A percentile compares a stretch with the other conserved stretches of the same genome.
These are phyloP conservation scores for Salminus brasiliensis DNA, from an alignment of 2,113 vertebrate species.

Conservation along the genomic window DNA sequence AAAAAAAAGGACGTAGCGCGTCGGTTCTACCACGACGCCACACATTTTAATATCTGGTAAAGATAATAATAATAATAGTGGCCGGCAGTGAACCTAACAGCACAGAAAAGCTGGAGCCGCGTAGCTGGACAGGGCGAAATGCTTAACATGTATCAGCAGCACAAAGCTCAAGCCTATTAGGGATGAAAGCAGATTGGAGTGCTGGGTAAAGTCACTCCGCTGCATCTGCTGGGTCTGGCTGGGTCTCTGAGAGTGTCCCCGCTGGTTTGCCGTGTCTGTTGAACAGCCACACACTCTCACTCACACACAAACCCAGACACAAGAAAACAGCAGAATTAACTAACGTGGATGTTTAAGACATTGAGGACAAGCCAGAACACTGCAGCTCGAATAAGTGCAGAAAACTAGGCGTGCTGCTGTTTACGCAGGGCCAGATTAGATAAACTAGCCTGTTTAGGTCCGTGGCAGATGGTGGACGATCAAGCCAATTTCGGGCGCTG, in stretches of 20 bases:
- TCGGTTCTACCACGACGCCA: constrained; percentile 28
- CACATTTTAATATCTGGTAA: constrained; percentile 37
- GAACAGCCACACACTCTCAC: background rate
- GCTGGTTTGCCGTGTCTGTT: constrained; percentile 62
- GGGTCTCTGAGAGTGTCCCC: constrained; percentile 35
- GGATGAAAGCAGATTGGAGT: constrained; percentile 77
- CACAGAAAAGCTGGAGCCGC: constrained; percentile 32
- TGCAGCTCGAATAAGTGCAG: constrained; percentile 76
- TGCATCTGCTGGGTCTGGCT: constrained; percentile 73
- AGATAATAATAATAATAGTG: background rate
- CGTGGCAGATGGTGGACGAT: constrained; percentile 86
- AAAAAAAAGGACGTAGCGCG: constrained; percentile 50
- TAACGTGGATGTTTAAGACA: constrained; percentile 44
- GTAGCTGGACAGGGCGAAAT: constrained; percentile 55
- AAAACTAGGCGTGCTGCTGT: constrained; percentile 85
- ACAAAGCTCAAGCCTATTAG: constrained; percentile 73
- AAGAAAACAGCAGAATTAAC: constrained; percentile 53
- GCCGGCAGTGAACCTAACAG: constrained; percentile 18
- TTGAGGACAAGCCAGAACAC: constrained; percentile 57
- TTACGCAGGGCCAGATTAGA: constrained; percentile 88
- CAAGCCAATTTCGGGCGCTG: constrained; percentile 83
- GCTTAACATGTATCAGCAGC: constrained; percentile 70
- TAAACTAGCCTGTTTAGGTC: constrained; percentile 88
- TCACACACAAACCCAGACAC: constrained; percentile 34
- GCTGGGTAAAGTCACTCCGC: constrained; percentile 72